Conservation (phyloP, 2,113 vertebrate genomes). For the Polyodon spathula region DNA sequence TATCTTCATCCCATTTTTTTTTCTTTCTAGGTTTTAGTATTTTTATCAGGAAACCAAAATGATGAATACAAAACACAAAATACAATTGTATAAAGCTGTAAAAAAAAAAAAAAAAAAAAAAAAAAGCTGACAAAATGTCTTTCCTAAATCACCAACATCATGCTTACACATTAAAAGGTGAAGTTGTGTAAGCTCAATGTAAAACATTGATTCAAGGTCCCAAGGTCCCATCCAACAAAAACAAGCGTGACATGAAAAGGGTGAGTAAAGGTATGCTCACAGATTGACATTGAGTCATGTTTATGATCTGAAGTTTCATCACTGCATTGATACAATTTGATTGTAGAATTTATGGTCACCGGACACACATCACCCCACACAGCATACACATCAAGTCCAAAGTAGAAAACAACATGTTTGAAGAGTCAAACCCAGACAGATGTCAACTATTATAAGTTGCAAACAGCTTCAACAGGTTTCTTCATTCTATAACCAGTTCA, state of each 20-base stretch:
- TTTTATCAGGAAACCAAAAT: too few relatives aligned
- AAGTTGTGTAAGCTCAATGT: background rate
- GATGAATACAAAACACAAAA: too few relatives aligned
- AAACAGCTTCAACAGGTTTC: too few relatives aligned
- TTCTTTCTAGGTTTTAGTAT: too few relatives aligned
- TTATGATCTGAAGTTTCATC: background rate
- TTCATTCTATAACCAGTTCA: conserved; percentile 39
- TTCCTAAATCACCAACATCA: conserved; percentile 15
- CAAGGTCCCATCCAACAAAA: conserved; percentile 13
- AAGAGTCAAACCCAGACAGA: too few relatives aligned
- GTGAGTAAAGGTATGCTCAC: background rate
- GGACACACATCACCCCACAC: background rate
- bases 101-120: background rate
- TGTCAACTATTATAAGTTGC: too few relatives aligned
- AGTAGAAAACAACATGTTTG: background rate
- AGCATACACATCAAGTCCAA: background rate
- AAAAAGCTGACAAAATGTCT: background rate
- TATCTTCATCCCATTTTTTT: too few relatives aligned
- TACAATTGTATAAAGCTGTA: too few relatives aligned
- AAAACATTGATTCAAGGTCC: background rate
- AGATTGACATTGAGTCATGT: background rate
- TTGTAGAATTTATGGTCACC: background rate
- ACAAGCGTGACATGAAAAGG: conserved; percentile 2
- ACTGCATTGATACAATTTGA: background rate
- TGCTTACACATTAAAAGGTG: conserved; percentile 7